Conservation (phyloP, 2,113 vertebrate species). For the Syrrhaptes paradoxus region DNA sequence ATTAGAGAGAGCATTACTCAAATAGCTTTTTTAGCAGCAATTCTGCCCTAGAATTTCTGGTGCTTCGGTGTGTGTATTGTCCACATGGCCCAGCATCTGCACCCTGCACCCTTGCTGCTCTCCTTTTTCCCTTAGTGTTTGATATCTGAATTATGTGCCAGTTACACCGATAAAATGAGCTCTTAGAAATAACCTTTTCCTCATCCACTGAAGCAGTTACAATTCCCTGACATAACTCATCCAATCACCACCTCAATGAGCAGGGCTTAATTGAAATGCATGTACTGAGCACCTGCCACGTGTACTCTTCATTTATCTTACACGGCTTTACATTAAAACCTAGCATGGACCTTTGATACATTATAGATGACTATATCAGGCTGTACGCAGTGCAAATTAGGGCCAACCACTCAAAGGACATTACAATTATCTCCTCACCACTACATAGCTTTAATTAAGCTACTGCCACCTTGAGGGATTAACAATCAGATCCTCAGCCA, state of each 20-base stretch:
- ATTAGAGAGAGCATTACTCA: background rate
- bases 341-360: conserved; percentile 23
- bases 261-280: conserved; percentile 48
- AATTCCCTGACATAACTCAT: conserved; percentile 53
- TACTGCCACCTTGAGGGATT: conserved; percentile 57
- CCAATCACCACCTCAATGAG: conserved; percentile 58
- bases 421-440: conserved; percentile 38
- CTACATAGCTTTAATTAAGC: conserved; percentile 67
- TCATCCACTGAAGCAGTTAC: conserved; percentile 38
- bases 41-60: background rate
- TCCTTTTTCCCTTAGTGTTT: background rate
- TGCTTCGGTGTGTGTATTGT: background rate
- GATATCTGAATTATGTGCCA: conserved; percentile 35
- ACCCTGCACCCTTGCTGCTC: background rate
- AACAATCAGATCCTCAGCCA: background rate
- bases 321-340: conserved; percentile 8
- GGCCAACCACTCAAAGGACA: conserved; percentile 29
- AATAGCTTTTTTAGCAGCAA: background rate
- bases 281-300: conserved; percentile 41
- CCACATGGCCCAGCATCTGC: background rate
- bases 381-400: conserved; percentile 11
- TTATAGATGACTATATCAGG: conserved; percentile 54
- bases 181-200: conserved; percentile 36
- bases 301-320: conserved; percentile 19
- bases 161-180: background rate